Evolutionary conservation across 2,113 vertebrate genomes (phyloP), one percentile per base, ranked within the genome.

Genomic region (Monarcha castaneiventris): DNA sequence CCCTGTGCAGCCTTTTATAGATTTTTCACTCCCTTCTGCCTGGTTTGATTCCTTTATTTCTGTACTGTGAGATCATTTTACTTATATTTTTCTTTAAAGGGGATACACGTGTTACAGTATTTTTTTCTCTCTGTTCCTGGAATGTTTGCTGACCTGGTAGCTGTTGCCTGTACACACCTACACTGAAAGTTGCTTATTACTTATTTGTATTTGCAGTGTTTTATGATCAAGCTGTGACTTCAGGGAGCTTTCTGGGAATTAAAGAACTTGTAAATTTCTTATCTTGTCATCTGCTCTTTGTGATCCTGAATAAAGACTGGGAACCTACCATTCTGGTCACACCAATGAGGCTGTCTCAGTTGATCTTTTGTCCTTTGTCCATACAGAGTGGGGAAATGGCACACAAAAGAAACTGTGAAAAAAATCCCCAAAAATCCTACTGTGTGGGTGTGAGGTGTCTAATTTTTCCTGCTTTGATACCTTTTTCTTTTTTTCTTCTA

Each of bases 341-440:
- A 54, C 10, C 9, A 49, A 3, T 44, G n/a, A 66, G 20, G 7
- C 25, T 66, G 26, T 69, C 49, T 90, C 27, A 19, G 21, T 64
- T 90, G 35, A 48, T 51, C 10, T 84, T 79, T 67, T 55, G 27
- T 49, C 16, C 21, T 79, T 74, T 62, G 16, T 25, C 8, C 2
- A 10, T 25, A 21, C 1, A 52, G 17, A 44, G 19, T 22, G 10
- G 4, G 16, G 26, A 75, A 85, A 73, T 19, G 9, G 6, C 41
- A 18, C 21, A 46, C 23, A 55, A 68, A 79, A 3, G 12, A 78
- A 62, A 59, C 21, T 32, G 5, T 1, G 2, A 16, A 7, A 61
- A 39, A 25, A 14, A 7, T 4, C 9, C 32, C 1, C 0, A 4
- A 15, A 13, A 44, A 29, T 2, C 3, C 7, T 62, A 39, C 1